A percentile compares a stretch with the other conserved stretches of the same genome.
These are phyloP conservation scores for Scotopteryx bipunctaria DNA, from an alignment of 2,888 invertebrate species.

Conservation along the genomic window DNA sequence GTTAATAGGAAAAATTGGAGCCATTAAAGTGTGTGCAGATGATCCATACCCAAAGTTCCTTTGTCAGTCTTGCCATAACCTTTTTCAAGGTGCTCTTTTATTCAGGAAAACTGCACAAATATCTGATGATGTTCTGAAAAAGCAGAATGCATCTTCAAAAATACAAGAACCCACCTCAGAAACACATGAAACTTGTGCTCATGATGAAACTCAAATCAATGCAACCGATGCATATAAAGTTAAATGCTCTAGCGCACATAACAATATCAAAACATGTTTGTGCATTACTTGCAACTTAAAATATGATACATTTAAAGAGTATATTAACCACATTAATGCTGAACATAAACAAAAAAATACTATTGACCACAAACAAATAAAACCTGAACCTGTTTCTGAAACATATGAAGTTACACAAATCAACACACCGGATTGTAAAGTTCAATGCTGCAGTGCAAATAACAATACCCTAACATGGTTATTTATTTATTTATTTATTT, in stretches of 20 bases:
- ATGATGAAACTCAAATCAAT: conserved; percentile 18
- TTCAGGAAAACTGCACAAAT: conserved; percentile 68
- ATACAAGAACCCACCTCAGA: conserved; percentile 20
- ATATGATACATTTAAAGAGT: conserved; percentile 59
- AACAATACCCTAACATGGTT: too few species aligned
- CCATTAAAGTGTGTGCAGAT: conserved; percentile 52
- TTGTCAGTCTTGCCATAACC: conserved; percentile 58
- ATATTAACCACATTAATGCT: conserved; percentile 55
- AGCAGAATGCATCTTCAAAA: conserved; percentile 16
- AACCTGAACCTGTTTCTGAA: too few species aligned
- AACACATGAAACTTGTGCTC: conserved; percentile 32
- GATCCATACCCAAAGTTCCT: conserved; percentile 66
- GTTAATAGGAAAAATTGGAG: conserved; percentile 53
- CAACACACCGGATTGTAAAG: too few species aligned
- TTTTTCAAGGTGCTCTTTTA: conserved; percentile 64
- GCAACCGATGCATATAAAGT: conserved; percentile 27
- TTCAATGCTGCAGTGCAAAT: too few species aligned
- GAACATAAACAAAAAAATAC: conserved; percentile 68
- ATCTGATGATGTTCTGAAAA: conserved; percentile 54
- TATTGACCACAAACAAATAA: too few species aligned
- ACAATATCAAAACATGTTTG: not conserved
- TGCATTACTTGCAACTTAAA: conserved; percentile 62
- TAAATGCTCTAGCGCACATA: conserved; percentile 19
- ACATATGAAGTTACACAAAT: too few species aligned
- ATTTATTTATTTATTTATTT: too few species aligned